A percentile compares a stretch with the other conserved stretches of the same genome.
phyloP scores from a whole-genome alignment of 2,797 vertebrate species.

The Pseudotriccus pelzelni region DNA sequence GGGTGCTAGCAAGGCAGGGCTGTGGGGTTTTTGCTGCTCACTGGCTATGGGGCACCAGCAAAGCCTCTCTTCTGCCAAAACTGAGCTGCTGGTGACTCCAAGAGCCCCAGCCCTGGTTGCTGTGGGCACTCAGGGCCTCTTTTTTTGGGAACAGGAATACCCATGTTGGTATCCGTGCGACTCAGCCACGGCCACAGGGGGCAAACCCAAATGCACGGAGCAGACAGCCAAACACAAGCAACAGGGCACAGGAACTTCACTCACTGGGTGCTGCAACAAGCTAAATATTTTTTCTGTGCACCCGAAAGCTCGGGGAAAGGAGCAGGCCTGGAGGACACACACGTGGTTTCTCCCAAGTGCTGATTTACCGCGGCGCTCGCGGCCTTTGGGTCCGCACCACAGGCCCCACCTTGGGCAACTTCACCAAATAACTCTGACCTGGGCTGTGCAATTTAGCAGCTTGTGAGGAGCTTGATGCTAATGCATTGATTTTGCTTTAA shows the following conservation, averaged over 20 bases:
- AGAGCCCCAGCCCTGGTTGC: background rate
- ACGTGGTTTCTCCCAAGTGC: rapidly evolving
- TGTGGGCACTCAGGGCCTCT: rapidly evolving
- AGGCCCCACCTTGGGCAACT: conserved; percentile 19
- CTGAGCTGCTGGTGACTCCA: rapidly evolving
- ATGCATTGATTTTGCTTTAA: conserved; percentile 74
- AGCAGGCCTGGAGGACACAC: background rate
- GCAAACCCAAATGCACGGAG: rapidly evolving
- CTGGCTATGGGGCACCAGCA: rapidly evolving
- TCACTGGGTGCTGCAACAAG: rapidly evolving
- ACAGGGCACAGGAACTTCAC: background rate
- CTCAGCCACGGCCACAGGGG: rapidly evolving
- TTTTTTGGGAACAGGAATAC: background rate
- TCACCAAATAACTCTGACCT: conserved; percentile 48
- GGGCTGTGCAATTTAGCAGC: conserved; percentile 64
- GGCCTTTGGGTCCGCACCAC: background rate
- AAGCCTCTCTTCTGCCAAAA: background rate
- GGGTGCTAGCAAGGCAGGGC: background rate
- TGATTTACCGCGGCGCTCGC: background rate
- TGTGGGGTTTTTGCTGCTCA: background rate
- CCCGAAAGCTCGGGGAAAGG: background rate
- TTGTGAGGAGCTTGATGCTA: conserved; percentile 62
- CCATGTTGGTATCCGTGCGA: rapidly evolving
- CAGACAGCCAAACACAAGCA: rapidly evolving
- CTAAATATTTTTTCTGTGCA: background rate